These are phyloP conservation scores for Xenus cinereus DNA, from an alignment of 2,113 vertebrate species.

Conservation along the genomic window DNA sequence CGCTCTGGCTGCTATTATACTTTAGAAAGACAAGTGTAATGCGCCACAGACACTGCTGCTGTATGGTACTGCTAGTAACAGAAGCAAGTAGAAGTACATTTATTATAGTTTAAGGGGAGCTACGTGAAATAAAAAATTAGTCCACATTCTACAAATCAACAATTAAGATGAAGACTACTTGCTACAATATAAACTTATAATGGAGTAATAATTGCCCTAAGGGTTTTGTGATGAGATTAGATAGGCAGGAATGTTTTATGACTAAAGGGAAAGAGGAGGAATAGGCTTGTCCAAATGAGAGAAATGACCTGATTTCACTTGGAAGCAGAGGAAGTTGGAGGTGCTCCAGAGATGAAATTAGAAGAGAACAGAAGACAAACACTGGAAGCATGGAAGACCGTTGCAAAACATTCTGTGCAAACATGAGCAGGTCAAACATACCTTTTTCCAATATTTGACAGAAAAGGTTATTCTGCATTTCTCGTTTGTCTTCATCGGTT, in stretches of 20 bases:
- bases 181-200: neutral
- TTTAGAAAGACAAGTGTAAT: neutral
- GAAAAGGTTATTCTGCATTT: neutral
- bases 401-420: neutral
- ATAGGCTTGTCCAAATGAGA: neutral
- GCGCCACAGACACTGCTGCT: neutral
- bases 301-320: neutral
- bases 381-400: neutral
- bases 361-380: neutral
- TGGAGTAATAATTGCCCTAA: slow-evolving; percentile 27
- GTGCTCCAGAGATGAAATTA: neutral
- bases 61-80: neutral
- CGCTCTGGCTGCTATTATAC: neutral
- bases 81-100: neutral
- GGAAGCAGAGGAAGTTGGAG: neutral
- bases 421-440: neutral
- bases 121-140: neutral
- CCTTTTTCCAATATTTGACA: neutral
- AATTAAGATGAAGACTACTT: neutral
- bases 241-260: slow-evolving; percentile 2
- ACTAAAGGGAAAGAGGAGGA: neutral
- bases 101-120: neutral
- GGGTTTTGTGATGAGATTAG: slow-evolving; percentile 10
- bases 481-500: neutral
- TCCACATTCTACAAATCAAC: neutral